Conservation (phyloP, 2,113 vertebrate species). For the Ammospiza nelsoni region DNA sequence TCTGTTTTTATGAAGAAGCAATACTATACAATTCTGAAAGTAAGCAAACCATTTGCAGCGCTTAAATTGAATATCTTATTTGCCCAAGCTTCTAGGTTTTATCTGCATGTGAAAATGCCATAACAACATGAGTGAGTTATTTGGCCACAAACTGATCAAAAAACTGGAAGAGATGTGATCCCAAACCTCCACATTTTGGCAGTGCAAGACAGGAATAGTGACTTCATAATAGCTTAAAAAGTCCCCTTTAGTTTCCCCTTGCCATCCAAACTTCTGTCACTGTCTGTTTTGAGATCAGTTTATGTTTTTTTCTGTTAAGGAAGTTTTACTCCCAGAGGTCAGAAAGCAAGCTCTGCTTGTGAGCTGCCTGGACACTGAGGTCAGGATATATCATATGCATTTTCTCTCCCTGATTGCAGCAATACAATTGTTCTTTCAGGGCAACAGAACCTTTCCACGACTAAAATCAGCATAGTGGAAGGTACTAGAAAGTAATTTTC, state of each 20-base stretch:
- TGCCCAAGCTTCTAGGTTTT: neutral
- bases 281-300: neutral
- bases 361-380: neutral
- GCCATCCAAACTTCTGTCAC: neutral
- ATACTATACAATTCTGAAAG: neutral
- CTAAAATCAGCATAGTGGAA: neutral
- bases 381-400: neutral
- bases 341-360: neutral
- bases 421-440: neutral
- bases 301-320: neutral
- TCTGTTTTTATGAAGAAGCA: neutral
- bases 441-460: neutral
- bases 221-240: neutral
- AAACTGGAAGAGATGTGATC: neutral
- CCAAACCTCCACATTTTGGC: neutral
- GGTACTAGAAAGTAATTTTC: neutral
- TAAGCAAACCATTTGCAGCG: neutral
- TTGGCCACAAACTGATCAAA: neutral
- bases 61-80: neutral
- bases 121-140: neutral
- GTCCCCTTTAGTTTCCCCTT: neutral
- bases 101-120: neutral
- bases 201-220: neutral
- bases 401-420: neutral
- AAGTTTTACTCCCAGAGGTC: neutral